Evolutionary conservation across 2,113 vertebrate genomes (phyloP).

Genomic region (Cryptomyrus ogoouensis): DNA sequence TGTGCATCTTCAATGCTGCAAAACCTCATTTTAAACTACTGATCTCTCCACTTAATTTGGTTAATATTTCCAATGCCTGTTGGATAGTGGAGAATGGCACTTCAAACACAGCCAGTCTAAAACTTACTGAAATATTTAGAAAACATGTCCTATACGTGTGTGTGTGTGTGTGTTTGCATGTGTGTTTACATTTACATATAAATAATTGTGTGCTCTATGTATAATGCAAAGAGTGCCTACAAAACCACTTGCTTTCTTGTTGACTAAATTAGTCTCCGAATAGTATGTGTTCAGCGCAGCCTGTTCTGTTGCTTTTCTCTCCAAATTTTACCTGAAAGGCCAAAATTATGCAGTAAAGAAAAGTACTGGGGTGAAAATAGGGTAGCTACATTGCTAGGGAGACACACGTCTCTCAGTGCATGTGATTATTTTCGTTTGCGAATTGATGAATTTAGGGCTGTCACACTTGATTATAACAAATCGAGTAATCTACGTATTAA

Average conservation of each 20-base stretch:
- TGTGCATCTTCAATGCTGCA: constrained; percentile 11
- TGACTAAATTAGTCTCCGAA: background rate
- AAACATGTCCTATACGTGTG: background rate
- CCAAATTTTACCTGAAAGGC: background rate
- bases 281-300: background rate
- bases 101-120: constrained; percentile 19
- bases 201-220: background rate
- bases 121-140: constrained; percentile 27
- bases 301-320: background rate
- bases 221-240: background rate
- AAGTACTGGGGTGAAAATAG: background rate
- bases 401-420: background rate
- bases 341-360: background rate
- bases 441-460: background rate
- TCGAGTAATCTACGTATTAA: background rate
- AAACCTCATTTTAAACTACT: constrained; percentile 21
- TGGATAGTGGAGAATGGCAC: background rate
- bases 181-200: background rate
- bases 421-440: background rate
- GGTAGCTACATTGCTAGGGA: background rate
- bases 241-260: background rate
- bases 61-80: background rate
- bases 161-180: background rate
- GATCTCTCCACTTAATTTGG: constrained; percentile 13
- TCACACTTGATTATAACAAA: background rate